Percentiles rank a stretch among this genome's conserved stretches.
Conservation (phyloP, 1,140 invertebrate species). For the Drosophila seguyi region DNA sequence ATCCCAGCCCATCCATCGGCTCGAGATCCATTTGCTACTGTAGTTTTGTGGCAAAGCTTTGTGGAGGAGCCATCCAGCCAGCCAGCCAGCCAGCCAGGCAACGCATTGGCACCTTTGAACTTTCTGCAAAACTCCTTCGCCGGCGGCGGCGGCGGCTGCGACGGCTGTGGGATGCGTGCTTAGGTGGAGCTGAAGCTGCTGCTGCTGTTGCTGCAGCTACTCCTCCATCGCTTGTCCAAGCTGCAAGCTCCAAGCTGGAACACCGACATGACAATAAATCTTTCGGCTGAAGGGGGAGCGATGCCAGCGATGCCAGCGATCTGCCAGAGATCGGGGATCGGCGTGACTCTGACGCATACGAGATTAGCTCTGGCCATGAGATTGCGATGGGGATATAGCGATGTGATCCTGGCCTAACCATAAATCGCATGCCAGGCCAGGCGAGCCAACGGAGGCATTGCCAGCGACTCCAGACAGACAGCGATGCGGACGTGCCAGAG, state of each 20-base stretch:
- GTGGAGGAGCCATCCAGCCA: constrained; percentile 3
- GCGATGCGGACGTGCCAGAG: constrained; percentile 78
- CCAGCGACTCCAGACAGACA: constrained; percentile 28
- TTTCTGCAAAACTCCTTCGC: constrained; percentile 50
- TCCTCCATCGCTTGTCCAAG: constrained; percentile 17
- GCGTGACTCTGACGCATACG: constrained; percentile 77
- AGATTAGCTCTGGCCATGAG: constrained; percentile 72
- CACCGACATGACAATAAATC: constrained; percentile 79
- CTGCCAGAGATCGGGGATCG: constrained; percentile 57
- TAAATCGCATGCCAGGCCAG: constrained; percentile 70
- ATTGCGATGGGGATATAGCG: constrained; percentile 64
- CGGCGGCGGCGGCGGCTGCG: constrained; percentile 10
- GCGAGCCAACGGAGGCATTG: constrained; percentile 27
- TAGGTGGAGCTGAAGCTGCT: constrained; percentile 35
- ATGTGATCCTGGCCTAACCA: constrained; percentile 79
- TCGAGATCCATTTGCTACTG: constrained; percentile 43
- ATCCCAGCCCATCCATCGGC: constrained; percentile 9
- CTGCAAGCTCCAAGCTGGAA: constrained; percentile 23
- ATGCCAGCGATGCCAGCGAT: constrained; percentile 25
- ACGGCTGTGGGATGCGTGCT: constrained; percentile 40
- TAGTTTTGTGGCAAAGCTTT: constrained; percentile 28
- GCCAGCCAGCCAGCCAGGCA: constrained; percentile 7
- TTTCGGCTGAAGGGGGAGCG: constrained; percentile 26
- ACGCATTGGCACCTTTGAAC: constrained; percentile 82
- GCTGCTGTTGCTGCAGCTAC: neutral